Percentiles rank a stretch among this genome's conserved stretches.
Conservation (phyloP, 2,888 invertebrate species). For the Stramonita haemastoma region DNA sequence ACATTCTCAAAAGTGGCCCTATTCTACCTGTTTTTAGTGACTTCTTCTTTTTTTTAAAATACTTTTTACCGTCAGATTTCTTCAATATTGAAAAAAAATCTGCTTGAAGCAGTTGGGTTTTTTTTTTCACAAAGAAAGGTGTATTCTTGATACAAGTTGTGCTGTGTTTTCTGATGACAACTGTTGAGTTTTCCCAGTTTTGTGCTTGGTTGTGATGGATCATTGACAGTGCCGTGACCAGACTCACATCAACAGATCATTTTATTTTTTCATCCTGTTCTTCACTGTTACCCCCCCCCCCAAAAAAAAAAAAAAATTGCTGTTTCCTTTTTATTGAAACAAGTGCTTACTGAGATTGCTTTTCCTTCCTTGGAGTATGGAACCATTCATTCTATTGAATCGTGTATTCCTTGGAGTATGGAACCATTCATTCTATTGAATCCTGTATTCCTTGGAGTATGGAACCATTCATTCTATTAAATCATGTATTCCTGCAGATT, state of each 20-base stretch:
- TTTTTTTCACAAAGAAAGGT: no score
- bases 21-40: no score
- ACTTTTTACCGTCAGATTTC: no score
- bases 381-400: background rate
- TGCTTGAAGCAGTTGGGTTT: no score
- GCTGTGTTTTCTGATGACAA: background rate
- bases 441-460: background rate
- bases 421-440: background rate
- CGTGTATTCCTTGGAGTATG: background rate
- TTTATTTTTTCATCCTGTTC: slow-evolving; percentile 14
- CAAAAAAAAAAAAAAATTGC: background rate
- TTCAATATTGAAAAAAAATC: no score
- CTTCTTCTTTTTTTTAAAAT: no score
- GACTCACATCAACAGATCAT: slow-evolving; percentile 9
- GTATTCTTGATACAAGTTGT: background rate
- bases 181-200: background rate
- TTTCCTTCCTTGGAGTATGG: background rate
- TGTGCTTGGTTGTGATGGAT: slow-evolving; percentile 1
- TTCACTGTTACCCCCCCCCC: background rate
- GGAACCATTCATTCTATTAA: background rate
- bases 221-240: slow-evolving; percentile 4
- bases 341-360: slow-evolving; percentile 19
- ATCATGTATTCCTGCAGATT: background rate
- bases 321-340: background rate
- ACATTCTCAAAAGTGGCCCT: no score